These are phyloP conservation scores for Scaptomyza flava DNA, from an alignment of 2,888 invertebrate genomes.

Conservation along the genomic window DNA sequence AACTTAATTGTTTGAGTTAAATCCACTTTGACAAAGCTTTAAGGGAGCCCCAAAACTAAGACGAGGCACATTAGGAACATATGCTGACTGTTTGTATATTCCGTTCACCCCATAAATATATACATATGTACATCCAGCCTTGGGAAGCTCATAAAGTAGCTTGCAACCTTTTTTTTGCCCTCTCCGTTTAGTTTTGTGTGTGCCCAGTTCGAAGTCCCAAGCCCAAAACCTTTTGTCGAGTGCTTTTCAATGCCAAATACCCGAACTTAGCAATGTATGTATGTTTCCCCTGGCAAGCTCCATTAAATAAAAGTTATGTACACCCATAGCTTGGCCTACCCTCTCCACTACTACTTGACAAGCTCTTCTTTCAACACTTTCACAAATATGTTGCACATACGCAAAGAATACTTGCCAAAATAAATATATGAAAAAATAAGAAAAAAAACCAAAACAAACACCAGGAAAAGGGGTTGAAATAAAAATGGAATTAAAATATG, in stretches of 20 bases:
- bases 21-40: conserved; percentile 31
- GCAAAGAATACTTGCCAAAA: conserved; percentile 15
- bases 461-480: conserved; percentile 58
- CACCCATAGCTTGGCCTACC: conserved; percentile 3
- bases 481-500: conserved; percentile 75
- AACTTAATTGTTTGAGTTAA: conserved; percentile 33
- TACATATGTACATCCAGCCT: not conserved
- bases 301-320: conserved; percentile 73
- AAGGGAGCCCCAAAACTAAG: conserved; percentile 20
- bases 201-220: conserved; percentile 21
- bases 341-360: conserved; percentile 19
- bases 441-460: conserved; percentile 16
- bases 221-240: conserved; percentile 53
- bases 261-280: conserved; percentile 58
- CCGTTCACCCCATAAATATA: conserved; percentile 10
- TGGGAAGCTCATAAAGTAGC: conserved; percentile 44
- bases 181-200: conserved; percentile 18
- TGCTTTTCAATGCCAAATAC: conserved; percentile 62
- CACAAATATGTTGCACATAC: conserved; percentile 48
- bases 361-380: conserved; percentile 65
- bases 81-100: conserved; percentile 37
- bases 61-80: conserved; percentile 59
- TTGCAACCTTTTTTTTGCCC: conserved; percentile 35
- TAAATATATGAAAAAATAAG: conserved; percentile 3
- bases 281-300: conserved; percentile 56